Conservation (phyloP, 2,113 vertebrate genomes). For the Peromyscus leucopus region DNA sequence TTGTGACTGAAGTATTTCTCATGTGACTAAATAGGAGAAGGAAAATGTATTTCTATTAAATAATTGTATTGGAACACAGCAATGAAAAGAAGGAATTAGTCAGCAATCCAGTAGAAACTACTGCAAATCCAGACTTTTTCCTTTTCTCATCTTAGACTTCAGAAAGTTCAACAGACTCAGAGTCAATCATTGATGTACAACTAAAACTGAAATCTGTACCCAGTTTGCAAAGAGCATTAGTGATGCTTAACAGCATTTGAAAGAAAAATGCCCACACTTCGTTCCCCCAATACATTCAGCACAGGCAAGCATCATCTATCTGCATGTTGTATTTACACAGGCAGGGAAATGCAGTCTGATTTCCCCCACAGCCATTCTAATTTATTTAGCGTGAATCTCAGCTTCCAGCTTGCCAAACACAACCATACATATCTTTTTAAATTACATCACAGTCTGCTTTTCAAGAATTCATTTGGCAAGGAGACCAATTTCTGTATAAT, state of each 20-base stretch:
- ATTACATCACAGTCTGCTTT: slow-evolving; percentile 31
- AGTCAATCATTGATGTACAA: not conserved
- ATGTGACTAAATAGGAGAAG: not conserved
- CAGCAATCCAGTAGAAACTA: not conserved
- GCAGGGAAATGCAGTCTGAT: slow-evolving; percentile 49
- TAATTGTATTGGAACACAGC: slow-evolving; percentile 21
- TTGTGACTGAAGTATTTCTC: not conserved
- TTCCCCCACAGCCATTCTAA: slow-evolving; percentile 45
- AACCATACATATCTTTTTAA: slow-evolving; percentile 28
- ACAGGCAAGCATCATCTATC: not conserved
- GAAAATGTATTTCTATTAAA: not conserved
- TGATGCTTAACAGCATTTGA: not conserved
- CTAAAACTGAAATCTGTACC: not conserved
- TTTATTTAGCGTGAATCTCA: slow-evolving; percentile 78
- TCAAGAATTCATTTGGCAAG: slow-evolving; percentile 56
- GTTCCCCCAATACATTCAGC: not conserved
- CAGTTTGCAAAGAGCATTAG: not conserved
- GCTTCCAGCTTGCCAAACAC: slow-evolving; percentile 68
- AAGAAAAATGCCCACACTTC: not conserved
- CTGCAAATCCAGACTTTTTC: not conserved
- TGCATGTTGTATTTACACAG: slow-evolving; percentile 52
- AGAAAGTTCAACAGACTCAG: not conserved
- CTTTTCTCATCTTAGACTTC: not conserved
- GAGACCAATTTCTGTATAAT: slow-evolving; percentile 30
- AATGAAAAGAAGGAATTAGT: not conserved